Evolutionary conservation across 2,113 vertebrate species (phyloP).

Genomic region (Pollimyrus isidori): DNA sequence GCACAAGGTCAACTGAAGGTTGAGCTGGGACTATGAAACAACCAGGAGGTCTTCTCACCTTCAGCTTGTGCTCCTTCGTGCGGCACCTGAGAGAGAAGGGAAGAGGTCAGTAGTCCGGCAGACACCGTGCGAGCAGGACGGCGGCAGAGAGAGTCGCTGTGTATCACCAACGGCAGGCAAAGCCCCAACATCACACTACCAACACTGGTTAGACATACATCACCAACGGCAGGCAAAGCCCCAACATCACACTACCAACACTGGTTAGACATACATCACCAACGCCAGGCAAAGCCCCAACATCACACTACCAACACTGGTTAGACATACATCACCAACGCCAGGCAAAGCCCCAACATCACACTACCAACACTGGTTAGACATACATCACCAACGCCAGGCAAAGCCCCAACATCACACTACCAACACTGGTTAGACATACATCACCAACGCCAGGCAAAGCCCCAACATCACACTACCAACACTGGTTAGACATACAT

Average conservation of each 20-base stretch:
- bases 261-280: background rate
- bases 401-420: too few species aligned
- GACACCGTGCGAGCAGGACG: slow-evolving; percentile 15
- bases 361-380: background rate
- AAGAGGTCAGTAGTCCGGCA: background rate
- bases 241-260: background rate
- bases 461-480: too few species aligned
- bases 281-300: background rate
- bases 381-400: too few species aligned
- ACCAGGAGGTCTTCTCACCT: slow-evolving; percentile 37
- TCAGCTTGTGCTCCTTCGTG: background rate
- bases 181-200: background rate
- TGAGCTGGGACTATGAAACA: background rate
- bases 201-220: background rate
- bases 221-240: background rate
- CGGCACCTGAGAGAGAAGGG: background rate
- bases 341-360: background rate
- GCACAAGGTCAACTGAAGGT: background rate
- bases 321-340: background rate
- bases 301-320: background rate
- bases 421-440: too few species aligned
- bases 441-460: too few species aligned
- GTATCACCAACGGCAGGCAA: background rate
- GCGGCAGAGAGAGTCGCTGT: background rate
- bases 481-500: too few species aligned